A percentile compares a stretch with the other conserved stretches of the same genome.
phyloP scores from a whole-genome alignment of 2,797 vertebrate species.

The Chelmon rostratus region DNA sequence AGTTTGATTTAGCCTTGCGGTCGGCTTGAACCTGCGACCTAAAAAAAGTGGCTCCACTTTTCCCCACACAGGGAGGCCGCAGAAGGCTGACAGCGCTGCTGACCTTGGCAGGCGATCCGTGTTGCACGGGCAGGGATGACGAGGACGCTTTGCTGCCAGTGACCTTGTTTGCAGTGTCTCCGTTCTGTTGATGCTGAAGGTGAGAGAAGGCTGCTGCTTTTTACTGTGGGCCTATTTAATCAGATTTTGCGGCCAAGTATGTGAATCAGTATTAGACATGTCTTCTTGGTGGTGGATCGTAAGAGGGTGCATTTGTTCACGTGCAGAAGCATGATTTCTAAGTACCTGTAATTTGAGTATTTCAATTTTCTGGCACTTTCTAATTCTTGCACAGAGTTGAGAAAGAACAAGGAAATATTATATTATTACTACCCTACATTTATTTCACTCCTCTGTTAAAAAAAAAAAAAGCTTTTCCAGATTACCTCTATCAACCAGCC shows the following conservation, averaged over 20 bases:
- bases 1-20: conserved; percentile 65
- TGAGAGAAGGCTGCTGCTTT: conserved; percentile 1
- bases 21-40: conserved; percentile 57
- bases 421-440: too few species aligned
- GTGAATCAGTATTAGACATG: not conserved
- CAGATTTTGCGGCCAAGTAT: not conserved
- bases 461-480: too few species aligned
- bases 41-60: conserved; percentile 60
- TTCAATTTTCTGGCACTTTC: too few species aligned
- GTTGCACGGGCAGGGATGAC: conserved; percentile 22
- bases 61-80: conserved; percentile 49
- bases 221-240: not conserved
- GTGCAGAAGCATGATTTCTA: not conserved
- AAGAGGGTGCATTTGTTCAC: not conserved
- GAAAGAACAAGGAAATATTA: not conserved
- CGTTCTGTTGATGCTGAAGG: not conserved
- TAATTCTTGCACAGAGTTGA: too few species aligned
- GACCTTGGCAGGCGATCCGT: conserved; percentile 39
- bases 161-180: conserved; percentile 26
- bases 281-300: not conserved
- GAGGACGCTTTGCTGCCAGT: conserved; percentile 10
- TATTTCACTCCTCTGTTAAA: too few species aligned
- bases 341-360: not conserved
- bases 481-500: not conserved
- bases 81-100: conserved; percentile 26